Percentiles rank a stretch among this genome's conserved stretches.
Evolutionary conservation across 2,797 vertebrate species (phyloP).

Genomic region (Clarias platycephalus): DNA sequence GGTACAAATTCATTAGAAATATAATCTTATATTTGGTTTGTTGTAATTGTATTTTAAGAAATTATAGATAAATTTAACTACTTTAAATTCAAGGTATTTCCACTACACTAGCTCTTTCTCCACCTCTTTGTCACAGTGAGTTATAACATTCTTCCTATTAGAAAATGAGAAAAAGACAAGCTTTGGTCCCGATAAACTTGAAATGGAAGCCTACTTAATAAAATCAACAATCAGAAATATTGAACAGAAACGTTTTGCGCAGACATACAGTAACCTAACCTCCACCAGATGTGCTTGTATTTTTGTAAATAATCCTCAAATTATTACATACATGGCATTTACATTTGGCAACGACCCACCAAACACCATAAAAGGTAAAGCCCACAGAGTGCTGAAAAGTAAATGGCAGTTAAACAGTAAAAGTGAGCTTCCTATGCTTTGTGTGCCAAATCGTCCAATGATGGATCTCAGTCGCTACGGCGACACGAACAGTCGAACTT

Average conservation of each 20-base stretch:
- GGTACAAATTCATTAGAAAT: no score
- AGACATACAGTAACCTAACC: no score
- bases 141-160: not conserved
- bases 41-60: no score
- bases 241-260: no score
- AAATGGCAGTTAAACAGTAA: not conserved
- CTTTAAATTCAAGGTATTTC: no score
- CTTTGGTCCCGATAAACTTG: not conserved
- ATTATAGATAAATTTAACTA: no score
- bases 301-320: no score
- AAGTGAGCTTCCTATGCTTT: not conserved
- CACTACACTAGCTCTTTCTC: no score
- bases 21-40: no score
- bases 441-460: not conserved
- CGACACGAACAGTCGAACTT: not conserved
- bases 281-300: no score
- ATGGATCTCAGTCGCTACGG: not conserved
- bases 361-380: not conserved
- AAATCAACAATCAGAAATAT: not conserved
- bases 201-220: not conserved
- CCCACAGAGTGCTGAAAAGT: not conserved
- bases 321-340: not conserved
- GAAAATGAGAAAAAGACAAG: not conserved
- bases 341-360: not conserved
- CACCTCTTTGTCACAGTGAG: not conserved